Evolutionary conservation across 2,888 invertebrate species (phyloP).

Genomic region (Calameuta filiformis): DNA sequence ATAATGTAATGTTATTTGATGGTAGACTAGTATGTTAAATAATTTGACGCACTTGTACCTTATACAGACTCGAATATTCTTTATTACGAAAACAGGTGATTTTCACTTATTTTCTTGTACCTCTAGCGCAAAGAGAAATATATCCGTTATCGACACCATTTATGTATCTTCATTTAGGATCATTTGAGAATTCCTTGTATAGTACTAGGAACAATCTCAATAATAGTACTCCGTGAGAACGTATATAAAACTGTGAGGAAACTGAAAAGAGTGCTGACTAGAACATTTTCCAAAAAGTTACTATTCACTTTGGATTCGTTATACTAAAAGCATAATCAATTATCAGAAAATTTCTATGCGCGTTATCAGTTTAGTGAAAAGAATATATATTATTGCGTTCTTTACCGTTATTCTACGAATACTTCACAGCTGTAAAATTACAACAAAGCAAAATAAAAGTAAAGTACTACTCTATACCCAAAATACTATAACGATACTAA

Average conservation of each 20-base stretch:
- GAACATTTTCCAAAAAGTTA: background rate
- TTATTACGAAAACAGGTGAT: background rate
- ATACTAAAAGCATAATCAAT: background rate
- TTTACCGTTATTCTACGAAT: background rate
- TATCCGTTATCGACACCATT: background rate
- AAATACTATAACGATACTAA: background rate
- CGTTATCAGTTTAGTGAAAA: background rate
- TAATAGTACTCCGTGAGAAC: background rate
- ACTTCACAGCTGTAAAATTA: background rate
- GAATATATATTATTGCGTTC: background rate
- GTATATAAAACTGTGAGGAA: background rate
- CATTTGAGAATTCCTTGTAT: background rate
- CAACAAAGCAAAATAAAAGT: background rate
- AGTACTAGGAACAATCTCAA: background rate
- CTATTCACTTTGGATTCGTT: background rate
- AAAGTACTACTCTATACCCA: background rate
- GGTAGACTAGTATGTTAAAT: background rate
- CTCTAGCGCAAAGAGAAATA: background rate
- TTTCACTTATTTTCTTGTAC: background rate
- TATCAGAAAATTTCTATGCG: background rate
- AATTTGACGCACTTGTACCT: slow-evolving; percentile 58
- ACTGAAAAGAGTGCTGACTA: background rate
- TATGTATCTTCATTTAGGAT: background rate
- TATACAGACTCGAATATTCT: slow-evolving; percentile 53
- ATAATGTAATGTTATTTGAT: background rate